Percentiles rank a stretch among this genome's conserved stretches.
phyloP scores from a whole-genome alignment of 1,140 invertebrate species.

The Drosophila repleta region DNA sequence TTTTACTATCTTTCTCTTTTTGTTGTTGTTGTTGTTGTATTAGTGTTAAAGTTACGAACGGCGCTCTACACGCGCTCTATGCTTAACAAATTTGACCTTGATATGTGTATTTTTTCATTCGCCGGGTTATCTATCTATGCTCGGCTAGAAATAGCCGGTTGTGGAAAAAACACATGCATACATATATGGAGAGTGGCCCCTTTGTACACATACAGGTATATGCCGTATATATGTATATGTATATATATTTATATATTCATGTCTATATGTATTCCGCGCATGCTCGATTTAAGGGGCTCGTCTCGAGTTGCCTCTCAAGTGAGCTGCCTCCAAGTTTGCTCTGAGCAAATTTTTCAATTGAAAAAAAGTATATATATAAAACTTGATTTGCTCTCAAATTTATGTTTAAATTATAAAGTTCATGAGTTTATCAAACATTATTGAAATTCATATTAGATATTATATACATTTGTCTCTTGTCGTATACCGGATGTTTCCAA shows the following conservation, averaged over 20 bases:
- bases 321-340: background rate
- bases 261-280: conserved; percentile 13
- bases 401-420: background rate
- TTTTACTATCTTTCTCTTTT: conserved; percentile 2
- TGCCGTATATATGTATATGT: no score
- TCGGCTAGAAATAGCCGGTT: conserved; percentile 44
- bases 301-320: conserved; percentile 42
- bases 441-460: background rate
- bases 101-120: conserved; percentile 38
- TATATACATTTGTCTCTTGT: background rate
- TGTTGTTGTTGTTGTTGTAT: conserved; percentile 12
- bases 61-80: conserved; percentile 38
- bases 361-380: background rate
- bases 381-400: background rate
- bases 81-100: conserved; percentile 77
- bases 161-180: background rate
- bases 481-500: conserved; percentile 2
- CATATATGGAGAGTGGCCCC: background rate
- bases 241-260: background rate
- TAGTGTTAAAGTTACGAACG: conserved; percentile 20
- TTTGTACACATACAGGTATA: conserved; percentile 1
- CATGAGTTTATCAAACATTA: conserved; percentile 1
- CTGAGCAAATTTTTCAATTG: conserved; percentile 12
- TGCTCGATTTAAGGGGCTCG: conserved; percentile 54
- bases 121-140: conserved; percentile 51